Base-by-base conservation (phyloP, 1,140 invertebrate genomes). In the Drosophila ercepeae region DNA sequence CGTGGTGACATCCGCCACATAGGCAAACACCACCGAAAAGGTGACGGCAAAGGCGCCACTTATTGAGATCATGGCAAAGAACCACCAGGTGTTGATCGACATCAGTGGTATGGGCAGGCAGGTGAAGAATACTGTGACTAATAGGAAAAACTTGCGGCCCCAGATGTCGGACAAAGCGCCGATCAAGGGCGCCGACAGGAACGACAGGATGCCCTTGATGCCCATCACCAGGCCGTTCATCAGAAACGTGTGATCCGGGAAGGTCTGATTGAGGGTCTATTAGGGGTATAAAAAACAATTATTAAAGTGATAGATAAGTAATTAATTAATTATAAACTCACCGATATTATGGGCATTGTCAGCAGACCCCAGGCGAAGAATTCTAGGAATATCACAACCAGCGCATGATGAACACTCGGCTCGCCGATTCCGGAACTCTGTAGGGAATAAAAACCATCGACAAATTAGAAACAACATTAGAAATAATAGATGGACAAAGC, bases 151-250 rank as follows among this genome's bases (percentile, higher is more conserved):
- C 92, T 99, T 99, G 75, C 98, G 94, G 39, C 99, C 99, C 97
- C 98, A 99, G 27, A 99, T 96, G 92, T 99, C 99, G 7, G 98
- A 99, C 27, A 99, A 93, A 4, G 98, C 98, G 60, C 99, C 99
- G 74, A 99, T 98, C 70, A 99, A 92, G 13, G 99, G 99, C 48
- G 99, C 98, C 89, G 96, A 97, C 73, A 99, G 93, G 93, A 99
- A 99, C 55, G 98, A 99, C 72, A 99, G 92, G 76, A 99, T 95
- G 76, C 99, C 99, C 95, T 99, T 95, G 75, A 99, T 98, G 75
- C 99, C 99, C 94, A 99, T 97, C 89, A 99, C 99, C 63, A 99
- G 93, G 60, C 99, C 99, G 94, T 99, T 99, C 97, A 99, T 99
- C 34, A 99, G 94, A 93, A 99, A 99, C 82, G 98, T 99, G 90